Base-by-base conservation (phyloP, 2,888 invertebrate genomes). In the Geotrupes spiniger region DNA sequence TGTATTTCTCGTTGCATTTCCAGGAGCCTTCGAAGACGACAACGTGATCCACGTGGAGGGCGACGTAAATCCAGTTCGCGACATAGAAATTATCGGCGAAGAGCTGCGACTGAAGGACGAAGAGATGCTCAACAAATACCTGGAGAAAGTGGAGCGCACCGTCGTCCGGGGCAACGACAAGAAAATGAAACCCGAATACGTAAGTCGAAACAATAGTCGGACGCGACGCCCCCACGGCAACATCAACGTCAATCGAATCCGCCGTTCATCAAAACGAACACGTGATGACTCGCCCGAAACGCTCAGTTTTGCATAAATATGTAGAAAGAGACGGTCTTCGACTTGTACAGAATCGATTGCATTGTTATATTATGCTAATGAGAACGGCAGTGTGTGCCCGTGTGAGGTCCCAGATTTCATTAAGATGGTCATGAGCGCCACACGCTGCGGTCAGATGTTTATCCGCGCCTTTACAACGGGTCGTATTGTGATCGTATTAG, bases 31-130 rank as follows among this genome's bases (percentile, higher is more conserved):
- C 71, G 97, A 97, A 56, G 96, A 97, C 66, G 92, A 94, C 46
- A 96, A 97, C 65, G 96, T 99, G 0, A 95, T 92, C 39, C 99
- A 99, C 70, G 88, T 99, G 0, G 99, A 99, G 72, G 99, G 99
- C 0, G 98, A 99, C 53, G 96, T 99, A 1, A 88, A 99, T 73
- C 99, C 99, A 0, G 86, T 96, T 0, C 81, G 99, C 45, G 99
- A 99, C 76, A 77, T 99, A 67, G 95, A 94, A 64, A 98, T 98
- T 44, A 99, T 99, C 65, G 84, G 84, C 53, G 95, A 98, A 68
- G 99, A 99, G 71, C 75, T 99, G 45, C 81, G 97, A 38, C 78
- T 97, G 36, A 99, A 99, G 71, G 98, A 97, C 64, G 84, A 92
- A 62, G 97, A 98, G 62, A 87, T 87, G 56, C 76, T 98, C n/a